These are phyloP conservation scores for Xanthorhoe spadicearia DNA, from an alignment of 2,888 invertebrate genomes.

Conservation along the genomic window DNA sequence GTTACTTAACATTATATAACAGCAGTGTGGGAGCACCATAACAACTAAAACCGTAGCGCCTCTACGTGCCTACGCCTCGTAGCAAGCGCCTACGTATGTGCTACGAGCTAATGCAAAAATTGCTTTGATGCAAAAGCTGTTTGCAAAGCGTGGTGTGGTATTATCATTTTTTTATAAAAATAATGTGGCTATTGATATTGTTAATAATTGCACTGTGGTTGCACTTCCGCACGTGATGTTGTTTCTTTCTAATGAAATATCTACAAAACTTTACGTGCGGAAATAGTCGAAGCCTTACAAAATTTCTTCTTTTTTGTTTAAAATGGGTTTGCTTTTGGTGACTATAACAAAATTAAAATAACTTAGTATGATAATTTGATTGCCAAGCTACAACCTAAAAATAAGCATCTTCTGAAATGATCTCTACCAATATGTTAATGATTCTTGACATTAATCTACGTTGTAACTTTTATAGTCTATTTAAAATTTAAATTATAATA, in stretches of 20 bases:
- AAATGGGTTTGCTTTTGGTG: not conserved
- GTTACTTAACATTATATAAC: too few species aligned
- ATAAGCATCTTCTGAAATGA: constrained; percentile 23
- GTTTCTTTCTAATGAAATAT: not conserved
- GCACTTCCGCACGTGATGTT: not conserved
- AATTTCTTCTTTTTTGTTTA: not conserved
- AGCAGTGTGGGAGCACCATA: too few species aligned
- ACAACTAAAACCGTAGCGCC: constrained; percentile 28
- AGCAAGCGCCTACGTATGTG: constrained; percentile 17
- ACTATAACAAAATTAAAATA: not conserved
- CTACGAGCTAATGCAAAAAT: constrained; percentile 9
- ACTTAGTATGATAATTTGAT: constrained; percentile 1
- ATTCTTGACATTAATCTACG: constrained; percentile 39
- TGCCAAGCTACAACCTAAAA: constrained; percentile 27
- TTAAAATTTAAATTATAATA: constrained; percentile 16
- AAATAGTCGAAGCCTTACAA: not conserved
- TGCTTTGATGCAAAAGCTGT: constrained; percentile 17
- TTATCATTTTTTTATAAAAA: not conserved
- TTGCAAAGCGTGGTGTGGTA: constrained; percentile 8
- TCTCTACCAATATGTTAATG: constrained; percentile 21
- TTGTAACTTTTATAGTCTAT: constrained; percentile 47
- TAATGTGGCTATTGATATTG: not conserved
- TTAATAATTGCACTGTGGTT: not conserved
- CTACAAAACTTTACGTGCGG: not conserved
- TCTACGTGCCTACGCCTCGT: constrained; percentile 26